Evolutionary conservation across 2,888 invertebrate species (phyloP).

Genomic region (Himalopsyche anomala): DNA sequence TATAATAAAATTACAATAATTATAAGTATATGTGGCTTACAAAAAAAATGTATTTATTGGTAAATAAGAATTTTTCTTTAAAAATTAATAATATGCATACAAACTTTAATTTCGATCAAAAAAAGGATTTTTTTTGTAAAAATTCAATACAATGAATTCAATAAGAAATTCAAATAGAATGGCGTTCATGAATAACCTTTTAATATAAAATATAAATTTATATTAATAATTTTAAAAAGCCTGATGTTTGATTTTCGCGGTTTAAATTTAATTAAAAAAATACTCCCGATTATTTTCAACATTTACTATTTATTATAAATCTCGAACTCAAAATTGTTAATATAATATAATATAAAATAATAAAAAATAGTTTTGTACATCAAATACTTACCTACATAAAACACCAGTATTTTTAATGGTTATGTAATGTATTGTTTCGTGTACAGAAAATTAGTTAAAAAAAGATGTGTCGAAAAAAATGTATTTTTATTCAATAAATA

Average conservation of each 20-base stretch:
- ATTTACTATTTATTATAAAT: no score
- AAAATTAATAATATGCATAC: background rate
- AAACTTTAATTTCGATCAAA: background rate
- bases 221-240: constrained; percentile 4
- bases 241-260: background rate
- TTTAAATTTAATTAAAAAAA: no score
- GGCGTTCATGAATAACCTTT: constrained; percentile 52
- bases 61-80: background rate
- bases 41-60: constrained; percentile 21
- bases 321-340: background rate
- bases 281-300: no score
- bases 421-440: constrained; percentile 11
- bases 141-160: background rate
- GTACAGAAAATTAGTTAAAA: background rate
- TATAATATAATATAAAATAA: background rate
- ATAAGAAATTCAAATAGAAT: background rate
- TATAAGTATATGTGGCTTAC: background rate
- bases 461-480: constrained; percentile 43
- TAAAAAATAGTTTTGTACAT: constrained; percentile 31
- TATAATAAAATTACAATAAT: background rate
- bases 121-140: background rate
- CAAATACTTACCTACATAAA: constrained; percentile 23
- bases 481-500: constrained; percentile 45
- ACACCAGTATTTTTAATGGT: constrained; percentile 19
- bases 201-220: background rate